Evolutionary conservation across 2,888 invertebrate species (phyloP), one percentile per base, ranked within the genome.

Genomic region (Cheilosia soror): DNA sequence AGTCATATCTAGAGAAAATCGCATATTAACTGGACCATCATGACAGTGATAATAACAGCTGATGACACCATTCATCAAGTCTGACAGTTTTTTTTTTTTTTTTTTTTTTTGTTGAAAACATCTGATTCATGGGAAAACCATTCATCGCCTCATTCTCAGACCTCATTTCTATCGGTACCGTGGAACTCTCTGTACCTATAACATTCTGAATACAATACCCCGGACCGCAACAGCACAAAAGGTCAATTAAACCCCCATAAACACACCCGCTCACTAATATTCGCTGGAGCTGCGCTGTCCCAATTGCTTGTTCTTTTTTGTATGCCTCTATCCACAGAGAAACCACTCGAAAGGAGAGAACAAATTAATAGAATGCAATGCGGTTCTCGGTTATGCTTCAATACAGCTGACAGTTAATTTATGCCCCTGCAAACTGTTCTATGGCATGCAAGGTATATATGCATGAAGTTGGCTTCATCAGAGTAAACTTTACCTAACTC

Each of bases 241-340:
- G 81, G 85, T 85, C 85, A 85, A 85, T 85, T 85, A 85, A 81
- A 81, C 72, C 72, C 85, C 72, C 84, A 79, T 79, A 79, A 60
- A 57, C 84, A 69, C 84, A 84, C 84, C 84, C 84, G 84, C 84
- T 71, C 73, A 47, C 37, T 60, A 58, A 82, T 82, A 77, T 77
- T 60, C 49, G 58, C 42, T 63, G 11, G 11, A 57, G 47, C 55
- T 72, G 60, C 49, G 40, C 44, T 37, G 37, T 47, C 65, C 53
- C 49, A 72, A 66, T 82, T 79, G 51, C 31, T 42, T 42, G 40
- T 55, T 57, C 51, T 27, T 27, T 27, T n/a, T 51, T 49, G 75
- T 49, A 42, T 47, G 42, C 29, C 29, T 49, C 55, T 40, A 29
- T 58, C 37, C 33, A 27, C 27, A 51, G 47, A 77, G 40, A 55